Evolutionary conservation across 1,140 invertebrate species (phyloP).

Genomic region (Dreissena polymorpha): DNA sequence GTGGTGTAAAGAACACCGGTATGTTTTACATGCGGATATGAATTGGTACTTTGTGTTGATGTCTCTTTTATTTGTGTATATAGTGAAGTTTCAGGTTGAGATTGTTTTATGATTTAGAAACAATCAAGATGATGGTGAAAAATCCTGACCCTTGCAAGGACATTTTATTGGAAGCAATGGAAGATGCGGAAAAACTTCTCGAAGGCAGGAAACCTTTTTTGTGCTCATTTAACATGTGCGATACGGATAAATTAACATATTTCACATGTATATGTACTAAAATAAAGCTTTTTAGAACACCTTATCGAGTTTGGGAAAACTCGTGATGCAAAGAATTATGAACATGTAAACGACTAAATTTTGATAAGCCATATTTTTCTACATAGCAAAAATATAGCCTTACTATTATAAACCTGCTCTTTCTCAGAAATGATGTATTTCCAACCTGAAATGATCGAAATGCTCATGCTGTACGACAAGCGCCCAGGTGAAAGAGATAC

Average conservation of each 20-base stretch:
- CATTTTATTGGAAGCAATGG: slow-evolving; percentile 8
- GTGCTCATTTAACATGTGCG: neutral
- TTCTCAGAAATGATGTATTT: slow-evolving; percentile 16
- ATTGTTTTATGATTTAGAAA: neutral
- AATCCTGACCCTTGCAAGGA: slow-evolving; percentile 17
- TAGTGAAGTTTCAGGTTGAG: neutral
- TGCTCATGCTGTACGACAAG: slow-evolving; percentile 3
- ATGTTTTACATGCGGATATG: no score
- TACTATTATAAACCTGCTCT: neutral
- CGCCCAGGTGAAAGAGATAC: slow-evolving; percentile 14
- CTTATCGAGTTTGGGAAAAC: neutral
- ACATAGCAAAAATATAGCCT: neutral
- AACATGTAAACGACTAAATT: neutral
- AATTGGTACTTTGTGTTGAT: no score
- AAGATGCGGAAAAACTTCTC: slow-evolving; percentile 14
- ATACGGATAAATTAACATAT: neutral
- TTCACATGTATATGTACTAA: neutral
- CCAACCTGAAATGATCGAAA: slow-evolving; percentile 34
- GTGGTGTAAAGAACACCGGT: no score
- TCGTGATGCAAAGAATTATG: neutral
- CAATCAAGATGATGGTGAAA: neutral
- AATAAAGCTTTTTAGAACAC: neutral
- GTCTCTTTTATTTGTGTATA: no score
- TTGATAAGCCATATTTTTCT: neutral
- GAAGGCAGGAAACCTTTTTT: neutral